Conservation (phyloP, 2,888 invertebrate species). For the Lasioglossum calceatum region DNA sequence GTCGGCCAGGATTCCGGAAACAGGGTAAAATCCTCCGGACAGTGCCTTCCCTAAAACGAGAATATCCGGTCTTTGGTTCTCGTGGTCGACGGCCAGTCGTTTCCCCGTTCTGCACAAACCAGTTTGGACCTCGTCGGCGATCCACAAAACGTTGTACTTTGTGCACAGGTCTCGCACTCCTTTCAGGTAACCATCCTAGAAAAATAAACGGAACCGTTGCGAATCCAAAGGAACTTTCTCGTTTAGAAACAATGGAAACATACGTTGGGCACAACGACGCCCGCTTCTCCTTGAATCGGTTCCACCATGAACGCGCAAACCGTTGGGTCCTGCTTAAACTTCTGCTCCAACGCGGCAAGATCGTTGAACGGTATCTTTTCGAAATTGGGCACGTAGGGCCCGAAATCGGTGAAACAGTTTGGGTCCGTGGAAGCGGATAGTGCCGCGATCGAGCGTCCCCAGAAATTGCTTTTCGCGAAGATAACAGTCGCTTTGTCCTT, state of each 20-base stretch:
- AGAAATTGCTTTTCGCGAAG: slow-evolving; percentile 92
- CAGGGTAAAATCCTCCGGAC: slow-evolving; percentile 93
- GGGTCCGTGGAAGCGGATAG: slow-evolving; percentile 92
- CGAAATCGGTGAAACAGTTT: slow-evolving; percentile 89
- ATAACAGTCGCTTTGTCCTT: slow-evolving; percentile 89
- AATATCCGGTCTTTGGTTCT: slow-evolving; percentile 91
- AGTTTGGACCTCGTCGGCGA: slow-evolving; percentile 94
- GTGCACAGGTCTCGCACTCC: slow-evolving; percentile 90
- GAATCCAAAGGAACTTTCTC: neutral
- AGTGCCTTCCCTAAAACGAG: slow-evolving; percentile 92
- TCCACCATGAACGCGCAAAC: slow-evolving; percentile 94
- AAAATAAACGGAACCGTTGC: neutral
- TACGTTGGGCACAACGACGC: slow-evolving; percentile 89
- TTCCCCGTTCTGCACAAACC: slow-evolving; percentile 93
- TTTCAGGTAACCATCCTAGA: slow-evolving; percentile 88
- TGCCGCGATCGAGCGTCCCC: slow-evolving; percentile 93
- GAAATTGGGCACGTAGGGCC: slow-evolving; percentile 93
- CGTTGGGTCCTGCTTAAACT: slow-evolving; percentile 86
- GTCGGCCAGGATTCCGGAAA: slow-evolving; percentile 89
- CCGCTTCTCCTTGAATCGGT: slow-evolving; percentile 95
- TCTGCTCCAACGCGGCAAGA: slow-evolving; percentile 88
- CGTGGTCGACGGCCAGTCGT: slow-evolving; percentile 90
- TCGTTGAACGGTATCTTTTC: slow-evolving; percentile 91
- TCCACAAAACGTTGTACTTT: slow-evolving; percentile 92
- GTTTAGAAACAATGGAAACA: slow-evolving; percentile 11